Base-by-base conservation (phyloP, 92 coral and sea anemone genomes). In the Palythoa caribaeorum region DNA sequence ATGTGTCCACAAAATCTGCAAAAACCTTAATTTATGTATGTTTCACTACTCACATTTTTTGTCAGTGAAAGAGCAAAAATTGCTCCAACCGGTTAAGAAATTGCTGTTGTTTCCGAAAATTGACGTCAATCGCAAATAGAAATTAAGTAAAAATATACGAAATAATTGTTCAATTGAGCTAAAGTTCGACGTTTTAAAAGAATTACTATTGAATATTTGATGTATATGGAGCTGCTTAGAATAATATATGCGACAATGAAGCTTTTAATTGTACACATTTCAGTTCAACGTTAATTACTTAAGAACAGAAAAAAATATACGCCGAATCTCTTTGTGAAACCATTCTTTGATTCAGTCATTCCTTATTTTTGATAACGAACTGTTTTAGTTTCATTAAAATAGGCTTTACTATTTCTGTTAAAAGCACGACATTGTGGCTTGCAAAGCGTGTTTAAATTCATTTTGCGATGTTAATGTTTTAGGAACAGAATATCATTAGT, bases 251-350 rank as follows among this genome's bases (percentile, higher is more conserved):
- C 71, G 20, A 44, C 47, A 65, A 81, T 28, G 37, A 50, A 11
- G 40, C 47, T 79, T 79, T 59, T 59, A 79, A 79, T 60, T 79
- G 71, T 47, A 79, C 63, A 19, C 51, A 57, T 79, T 79, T 79
- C 84, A n/a, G 28, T n/a, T 6, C 44, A 35, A 39, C 21, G 35
- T 15, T 39, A 79, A 79, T 60, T 79, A 40, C 70, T 63, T 63
- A 63, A 63, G 70, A 63, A 20, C 20, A 0, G 35, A 63, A 16
- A 17, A 16, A 17, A 63, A 20, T 9, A 17, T 62, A 60, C 50
- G 48, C 72, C 2, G n/a, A 35, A 40, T 17, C 28, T 16, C 55
- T 17, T 50, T 53, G 48, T 62, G 52, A 55, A 78, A 21, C 40
- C 65, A 14, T 19, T 35, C 28, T 37, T 69, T 47, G 50, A 5